These are phyloP conservation scores for Octomys mimax DNA, from an alignment of 2,797 vertebrate species.

Conservation along the genomic window DNA sequence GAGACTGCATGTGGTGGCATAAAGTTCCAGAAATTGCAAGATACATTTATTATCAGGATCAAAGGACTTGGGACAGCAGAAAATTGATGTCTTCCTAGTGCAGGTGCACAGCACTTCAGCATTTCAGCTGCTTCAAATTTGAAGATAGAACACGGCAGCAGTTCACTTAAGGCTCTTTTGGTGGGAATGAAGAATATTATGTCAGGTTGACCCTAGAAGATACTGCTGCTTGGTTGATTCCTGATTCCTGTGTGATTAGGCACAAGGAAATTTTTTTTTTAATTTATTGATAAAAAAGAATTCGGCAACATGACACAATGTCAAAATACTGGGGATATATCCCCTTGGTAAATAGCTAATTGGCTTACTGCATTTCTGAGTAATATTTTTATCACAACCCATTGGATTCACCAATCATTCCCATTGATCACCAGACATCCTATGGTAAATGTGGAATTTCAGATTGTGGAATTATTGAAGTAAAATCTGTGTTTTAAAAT, in stretches of 20 bases:
- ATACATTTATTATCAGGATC: background rate
- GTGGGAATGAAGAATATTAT: background rate
- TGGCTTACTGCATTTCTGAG: background rate
- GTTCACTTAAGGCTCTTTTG: background rate
- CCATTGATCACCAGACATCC: background rate
- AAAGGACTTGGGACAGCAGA: background rate
- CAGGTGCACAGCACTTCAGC: background rate
- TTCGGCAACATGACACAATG: background rate
- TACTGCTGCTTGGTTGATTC: background rate
- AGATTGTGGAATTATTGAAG: background rate
- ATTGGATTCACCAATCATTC: background rate
- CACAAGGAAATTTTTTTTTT: background rate
- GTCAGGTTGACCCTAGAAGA: background rate
- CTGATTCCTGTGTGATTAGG: background rate
- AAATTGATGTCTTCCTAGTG: no score
- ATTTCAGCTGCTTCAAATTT: background rate
- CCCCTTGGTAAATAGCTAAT: background rate
- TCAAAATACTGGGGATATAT: background rate
- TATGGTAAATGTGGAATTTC: conserved; percentile 13
- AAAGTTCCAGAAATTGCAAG: background rate
- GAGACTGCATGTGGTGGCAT: background rate
- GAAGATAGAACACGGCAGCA: background rate
- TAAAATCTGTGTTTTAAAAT: background rate
- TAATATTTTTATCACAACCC: background rate
- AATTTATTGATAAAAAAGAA: background rate